Evolutionary conservation across 1,140 invertebrate species (phyloP).

Genomic region (Phenacoccus solenopsis): DNA sequence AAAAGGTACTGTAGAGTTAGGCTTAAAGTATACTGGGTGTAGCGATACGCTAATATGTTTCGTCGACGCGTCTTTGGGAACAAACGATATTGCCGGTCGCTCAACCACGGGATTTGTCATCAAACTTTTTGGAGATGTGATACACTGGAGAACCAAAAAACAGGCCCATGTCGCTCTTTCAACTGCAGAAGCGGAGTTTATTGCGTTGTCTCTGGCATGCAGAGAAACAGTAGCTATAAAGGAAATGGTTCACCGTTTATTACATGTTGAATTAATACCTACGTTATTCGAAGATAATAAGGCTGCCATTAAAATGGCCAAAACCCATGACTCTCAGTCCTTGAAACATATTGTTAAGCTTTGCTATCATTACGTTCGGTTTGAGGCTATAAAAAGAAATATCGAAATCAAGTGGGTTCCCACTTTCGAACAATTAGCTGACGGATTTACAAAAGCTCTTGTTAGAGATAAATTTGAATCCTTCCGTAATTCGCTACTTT

Average conservation of each 20-base stretch:
- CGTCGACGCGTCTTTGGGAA: slow-evolving; percentile 23
- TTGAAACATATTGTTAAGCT: background rate
- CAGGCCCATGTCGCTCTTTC: slow-evolving; percentile 26
- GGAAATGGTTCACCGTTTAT: background rate
- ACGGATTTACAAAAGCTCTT: background rate
- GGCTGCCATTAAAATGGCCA: background rate
- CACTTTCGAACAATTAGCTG: background rate
- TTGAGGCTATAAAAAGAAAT: background rate
- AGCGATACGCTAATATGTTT: slow-evolving; percentile 21
- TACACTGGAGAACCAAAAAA: slow-evolving; percentile 27
- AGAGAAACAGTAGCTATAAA: slow-evolving; percentile 24
- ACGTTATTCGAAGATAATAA: background rate
- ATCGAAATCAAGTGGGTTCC: background rate
- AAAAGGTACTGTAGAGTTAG: slow-evolving; percentile 23
- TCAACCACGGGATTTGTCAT: slow-evolving; percentile 28
- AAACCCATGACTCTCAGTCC: background rate
- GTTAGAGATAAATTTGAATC: background rate
- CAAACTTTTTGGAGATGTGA: slow-evolving; percentile 20
- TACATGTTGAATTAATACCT: background rate
- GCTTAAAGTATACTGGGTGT: slow-evolving; percentile 13
- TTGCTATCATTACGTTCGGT: background rate
- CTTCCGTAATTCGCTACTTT: too few species aligned
- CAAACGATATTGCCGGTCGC: slow-evolving; percentile 27
- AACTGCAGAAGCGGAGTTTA: slow-evolving; percentile 29
- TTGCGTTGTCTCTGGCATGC: slow-evolving; percentile 26